phyloP scores from a whole-genome alignment of 92 coral and sea anemone genomes.

The Plumapathes pennacea region DNA sequence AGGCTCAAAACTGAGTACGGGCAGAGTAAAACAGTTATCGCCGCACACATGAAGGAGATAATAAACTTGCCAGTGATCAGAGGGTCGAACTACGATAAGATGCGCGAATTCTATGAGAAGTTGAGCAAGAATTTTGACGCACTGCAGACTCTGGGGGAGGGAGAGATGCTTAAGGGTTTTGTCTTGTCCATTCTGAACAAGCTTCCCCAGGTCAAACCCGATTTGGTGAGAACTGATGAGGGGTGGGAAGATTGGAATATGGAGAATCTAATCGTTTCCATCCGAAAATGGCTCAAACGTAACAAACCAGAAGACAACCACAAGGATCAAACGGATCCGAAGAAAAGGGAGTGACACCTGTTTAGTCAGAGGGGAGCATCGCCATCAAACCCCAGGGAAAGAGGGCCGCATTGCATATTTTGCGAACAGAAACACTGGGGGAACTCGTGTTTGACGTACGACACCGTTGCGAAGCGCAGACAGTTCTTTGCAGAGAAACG shows the following conservation, averaged over 20 bases:
- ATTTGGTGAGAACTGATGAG: conserved; percentile 42
- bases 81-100: conserved; percentile 34
- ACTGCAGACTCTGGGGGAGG: conserved; percentile 51
- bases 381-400: too few species aligned
- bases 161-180: conserved; percentile 29
- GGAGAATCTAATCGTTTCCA: conserved; percentile 17
- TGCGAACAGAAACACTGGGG: too few species aligned
- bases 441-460: too few species aligned
- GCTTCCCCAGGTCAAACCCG: conserved; percentile 53
- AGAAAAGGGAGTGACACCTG: conserved; percentile 16
- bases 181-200: conserved; percentile 45
- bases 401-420: too few species aligned
- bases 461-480: too few species aligned
- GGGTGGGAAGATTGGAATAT: conserved; percentile 59
- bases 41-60: conserved; percentile 24
- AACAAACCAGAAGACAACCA: conserved; percentile 25
- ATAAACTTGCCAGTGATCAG: conserved; percentile 34
- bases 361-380: too few species aligned
- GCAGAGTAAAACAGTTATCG: conserved; percentile 12
- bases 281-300: conserved; percentile 49
- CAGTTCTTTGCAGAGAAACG: conserved; percentile 32
- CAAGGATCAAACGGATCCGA: conserved; percentile 1
- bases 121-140: conserved; percentile 37
- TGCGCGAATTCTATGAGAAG: conserved; percentile 43
- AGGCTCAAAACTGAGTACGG: conserved; percentile 16